These are phyloP conservation scores for Pocota personata DNA, from an alignment of 2,888 invertebrate genomes.

Conservation along the genomic window DNA sequence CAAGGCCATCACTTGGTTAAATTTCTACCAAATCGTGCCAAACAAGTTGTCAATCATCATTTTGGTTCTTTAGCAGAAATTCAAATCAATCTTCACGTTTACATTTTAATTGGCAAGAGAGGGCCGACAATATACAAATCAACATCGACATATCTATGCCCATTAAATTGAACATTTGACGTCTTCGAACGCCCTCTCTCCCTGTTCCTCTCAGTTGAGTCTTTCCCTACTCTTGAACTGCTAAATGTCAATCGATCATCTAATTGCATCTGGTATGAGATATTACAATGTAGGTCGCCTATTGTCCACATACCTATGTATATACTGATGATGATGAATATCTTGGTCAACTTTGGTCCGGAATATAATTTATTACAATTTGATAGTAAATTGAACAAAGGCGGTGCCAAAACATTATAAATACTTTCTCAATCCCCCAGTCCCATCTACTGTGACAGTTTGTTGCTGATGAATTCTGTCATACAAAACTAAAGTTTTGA, in stretches of 20 bases:
- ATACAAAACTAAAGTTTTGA: neutral
- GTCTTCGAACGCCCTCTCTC: neutral
- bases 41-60: slow-evolving; percentile 13
- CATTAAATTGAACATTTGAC: slow-evolving; percentile 16
- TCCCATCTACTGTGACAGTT: slow-evolving; percentile 1
- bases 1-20: neutral
- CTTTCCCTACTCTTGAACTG: neutral
- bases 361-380: slow-evolving; percentile 1
- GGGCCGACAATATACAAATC: neutral
- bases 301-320: neutral
- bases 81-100: neutral
- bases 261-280: slow-evolving; percentile 12
- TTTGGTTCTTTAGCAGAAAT: neutral
- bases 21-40: neutral
- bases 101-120: slow-evolving; percentile 6
- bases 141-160: neutral
- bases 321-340: neutral
- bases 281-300: neutral
- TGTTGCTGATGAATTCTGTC: neutral
- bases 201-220: neutral
- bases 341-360: slow-evolving; percentile 2
- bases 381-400: slow-evolving; percentile 14
- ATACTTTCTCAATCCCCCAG: neutral
- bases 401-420: neutral
- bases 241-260: slow-evolving; percentile 13